These are phyloP conservation scores for Chouioia cunea DNA, from an alignment of 2,888 invertebrate species.

Conservation along the genomic window DNA sequence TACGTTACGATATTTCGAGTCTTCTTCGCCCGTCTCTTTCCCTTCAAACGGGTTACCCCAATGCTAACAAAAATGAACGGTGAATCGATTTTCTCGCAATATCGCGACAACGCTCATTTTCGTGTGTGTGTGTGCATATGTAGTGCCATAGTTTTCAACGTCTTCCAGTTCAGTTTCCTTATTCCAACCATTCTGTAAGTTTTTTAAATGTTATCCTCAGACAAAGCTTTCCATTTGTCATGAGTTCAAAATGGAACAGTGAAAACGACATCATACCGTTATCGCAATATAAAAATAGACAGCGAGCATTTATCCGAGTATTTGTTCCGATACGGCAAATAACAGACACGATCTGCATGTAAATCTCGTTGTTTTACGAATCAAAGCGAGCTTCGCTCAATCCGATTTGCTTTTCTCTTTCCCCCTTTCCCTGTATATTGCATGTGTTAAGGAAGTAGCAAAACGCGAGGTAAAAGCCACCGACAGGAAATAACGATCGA, in stretches of 20 bases:
- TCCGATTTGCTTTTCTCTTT: too few relatives aligned
- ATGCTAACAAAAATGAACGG: constrained; percentile 37
- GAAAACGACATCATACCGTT: too few relatives aligned
- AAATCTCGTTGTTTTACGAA: too few relatives aligned
- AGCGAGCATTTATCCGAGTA: background rate
- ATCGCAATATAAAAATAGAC: too few relatives aligned
- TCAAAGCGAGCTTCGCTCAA: too few relatives aligned
- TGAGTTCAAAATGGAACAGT: too few relatives aligned
- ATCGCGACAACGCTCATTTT: background rate
- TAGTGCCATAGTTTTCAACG: too few relatives aligned
- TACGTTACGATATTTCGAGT: constrained; percentile 18
- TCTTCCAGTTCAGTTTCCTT: constrained; percentile 1
- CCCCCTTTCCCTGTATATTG: too few relatives aligned
- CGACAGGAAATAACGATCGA: constrained; percentile 24
- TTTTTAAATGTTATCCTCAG: too few relatives aligned
- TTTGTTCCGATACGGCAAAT: background rate
- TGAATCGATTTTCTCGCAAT: constrained; percentile 38
- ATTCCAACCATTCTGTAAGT: background rate
- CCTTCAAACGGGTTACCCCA: background rate
- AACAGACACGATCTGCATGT: too few relatives aligned
- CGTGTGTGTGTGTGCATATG: background rate
- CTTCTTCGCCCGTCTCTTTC: background rate
- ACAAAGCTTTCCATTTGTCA: too few relatives aligned
- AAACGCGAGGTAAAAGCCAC: background rate
- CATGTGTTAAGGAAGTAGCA: constrained; percentile 1